phyloP scores from a whole-genome alignment of 2,113 vertebrate species.

The Boulengeromyrus knoepffleri region DNA sequence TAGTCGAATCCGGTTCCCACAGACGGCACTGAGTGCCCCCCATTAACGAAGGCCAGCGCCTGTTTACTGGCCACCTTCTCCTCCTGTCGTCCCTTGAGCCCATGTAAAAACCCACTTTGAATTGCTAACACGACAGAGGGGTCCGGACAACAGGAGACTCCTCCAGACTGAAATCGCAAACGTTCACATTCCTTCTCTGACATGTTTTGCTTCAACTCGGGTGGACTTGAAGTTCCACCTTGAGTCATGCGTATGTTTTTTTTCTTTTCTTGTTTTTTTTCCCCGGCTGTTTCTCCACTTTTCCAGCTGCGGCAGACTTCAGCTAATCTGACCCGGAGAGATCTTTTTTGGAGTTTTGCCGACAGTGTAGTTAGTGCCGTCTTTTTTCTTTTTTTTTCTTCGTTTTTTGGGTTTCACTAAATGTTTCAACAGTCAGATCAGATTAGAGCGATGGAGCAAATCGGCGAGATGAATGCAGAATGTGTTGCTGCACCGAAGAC shows the following conservation, averaged over 20 bases:
- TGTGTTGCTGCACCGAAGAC: neutral
- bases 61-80: conserved; percentile 31
- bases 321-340: neutral
- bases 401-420: neutral
- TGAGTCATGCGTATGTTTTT: neutral
- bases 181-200: conserved; percentile 21
- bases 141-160: neutral
- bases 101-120: neutral
- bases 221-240: neutral
- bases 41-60: conserved; percentile 44
- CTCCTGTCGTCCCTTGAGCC: neutral
- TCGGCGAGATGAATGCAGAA: conserved; percentile 11
- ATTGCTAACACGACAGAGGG: neutral
- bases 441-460: conserved; percentile 4
- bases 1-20: conserved; percentile 49
- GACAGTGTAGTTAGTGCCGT: neutral
- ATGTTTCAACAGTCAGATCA: conserved; percentile 18
- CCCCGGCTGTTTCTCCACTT: neutral
- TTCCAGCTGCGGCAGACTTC: neutral
- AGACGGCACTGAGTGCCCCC: conserved; percentile 40
- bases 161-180: neutral
- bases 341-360: neutral
- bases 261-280: neutral
- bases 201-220: conserved; percentile 22
- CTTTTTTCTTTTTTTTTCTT: neutral